Evolutionary conservation across 2,888 invertebrate genomes (phyloP).

Genomic region (Loripinus fragilis): DNA sequence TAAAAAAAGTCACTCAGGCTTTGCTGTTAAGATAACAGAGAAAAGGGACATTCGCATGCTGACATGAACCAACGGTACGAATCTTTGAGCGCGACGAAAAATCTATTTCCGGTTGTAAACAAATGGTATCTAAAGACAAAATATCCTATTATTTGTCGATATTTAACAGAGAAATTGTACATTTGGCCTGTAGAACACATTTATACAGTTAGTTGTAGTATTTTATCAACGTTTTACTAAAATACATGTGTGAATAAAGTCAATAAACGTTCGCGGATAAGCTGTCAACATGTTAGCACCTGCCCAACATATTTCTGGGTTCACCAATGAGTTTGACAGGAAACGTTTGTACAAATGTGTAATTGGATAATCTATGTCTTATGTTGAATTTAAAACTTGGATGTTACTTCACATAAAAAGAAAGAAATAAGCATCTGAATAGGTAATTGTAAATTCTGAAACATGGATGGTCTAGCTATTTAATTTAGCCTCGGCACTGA

Average conservation of each 20-base stretch:
- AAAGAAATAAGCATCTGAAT: too few relatives aligned
- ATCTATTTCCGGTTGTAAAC: constrained; percentile 67
- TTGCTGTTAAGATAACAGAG: too few relatives aligned
- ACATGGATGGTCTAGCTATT: too few relatives aligned
- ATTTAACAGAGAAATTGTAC: too few relatives aligned
- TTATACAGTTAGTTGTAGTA: too few relatives aligned
- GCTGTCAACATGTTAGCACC: not conserved
- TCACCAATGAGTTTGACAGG: not conserved
- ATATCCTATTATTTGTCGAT: not conserved
- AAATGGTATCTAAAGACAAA: constrained; percentile 43
- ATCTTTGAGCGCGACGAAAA: constrained; percentile 26
- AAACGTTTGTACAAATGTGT: not conserved
- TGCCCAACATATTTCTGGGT: not conserved
- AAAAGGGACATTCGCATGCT: not conserved
- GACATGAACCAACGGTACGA: constrained; percentile 4
- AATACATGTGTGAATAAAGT: not conserved
- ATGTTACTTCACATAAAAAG: too few relatives aligned
- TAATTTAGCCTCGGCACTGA: too few relatives aligned
- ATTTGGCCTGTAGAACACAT: too few relatives aligned
- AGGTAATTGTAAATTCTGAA: too few relatives aligned
- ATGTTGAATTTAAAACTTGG: not conserved
- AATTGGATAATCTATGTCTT: not conserved
- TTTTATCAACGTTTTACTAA: not conserved
- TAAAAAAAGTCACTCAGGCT: too few relatives aligned
- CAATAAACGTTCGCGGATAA: constrained; percentile 3